Conservation (phyloP, 1,140 invertebrate genomes). For the Conopomorpha cramerella region DNA sequence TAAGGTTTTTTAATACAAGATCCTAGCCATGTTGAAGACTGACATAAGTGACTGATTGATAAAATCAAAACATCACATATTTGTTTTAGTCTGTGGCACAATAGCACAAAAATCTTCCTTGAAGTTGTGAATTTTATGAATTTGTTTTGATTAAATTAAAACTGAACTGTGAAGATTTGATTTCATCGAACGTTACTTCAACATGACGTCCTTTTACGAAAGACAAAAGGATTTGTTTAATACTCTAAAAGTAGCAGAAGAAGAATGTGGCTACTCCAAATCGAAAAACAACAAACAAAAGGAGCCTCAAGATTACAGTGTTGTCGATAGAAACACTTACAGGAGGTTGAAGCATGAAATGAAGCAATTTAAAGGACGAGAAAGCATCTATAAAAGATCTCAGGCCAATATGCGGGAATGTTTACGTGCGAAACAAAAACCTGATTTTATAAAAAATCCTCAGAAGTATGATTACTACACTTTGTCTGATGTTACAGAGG, state of each 20-base stretch:
- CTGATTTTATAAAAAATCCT: conserved; percentile 74
- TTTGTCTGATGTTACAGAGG: conserved; percentile 69
- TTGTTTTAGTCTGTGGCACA: no score
- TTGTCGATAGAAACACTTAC: conserved; percentile 30
- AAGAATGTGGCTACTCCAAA: conserved; percentile 53
- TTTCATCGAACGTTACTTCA: no score
- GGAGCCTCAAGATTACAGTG: conserved; percentile 21
- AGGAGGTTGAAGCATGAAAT: conserved; percentile 44
- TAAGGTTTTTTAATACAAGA: no score
- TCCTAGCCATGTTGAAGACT: no score
- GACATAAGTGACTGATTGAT: no score
- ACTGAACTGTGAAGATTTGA: no score
- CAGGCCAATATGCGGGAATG: conserved; percentile 64
- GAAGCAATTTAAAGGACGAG: conserved; percentile 68
- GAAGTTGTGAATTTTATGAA: no score
- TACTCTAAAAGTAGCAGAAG: conserved; percentile 59
- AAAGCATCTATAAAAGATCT: conserved; percentile 78
- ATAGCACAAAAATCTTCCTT: no score
- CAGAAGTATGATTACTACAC: conserved; percentile 79
- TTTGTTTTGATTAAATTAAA: no score
- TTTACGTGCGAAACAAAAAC: conserved; percentile 56
- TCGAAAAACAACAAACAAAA: conserved; percentile 40
- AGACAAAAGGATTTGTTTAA: conserved; percentile 61
- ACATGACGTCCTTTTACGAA: conserved; percentile 53
- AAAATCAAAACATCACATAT: no score